Conservation (phyloP, 2,888 invertebrate genomes). For the Lysandra bellargus region DNA sequence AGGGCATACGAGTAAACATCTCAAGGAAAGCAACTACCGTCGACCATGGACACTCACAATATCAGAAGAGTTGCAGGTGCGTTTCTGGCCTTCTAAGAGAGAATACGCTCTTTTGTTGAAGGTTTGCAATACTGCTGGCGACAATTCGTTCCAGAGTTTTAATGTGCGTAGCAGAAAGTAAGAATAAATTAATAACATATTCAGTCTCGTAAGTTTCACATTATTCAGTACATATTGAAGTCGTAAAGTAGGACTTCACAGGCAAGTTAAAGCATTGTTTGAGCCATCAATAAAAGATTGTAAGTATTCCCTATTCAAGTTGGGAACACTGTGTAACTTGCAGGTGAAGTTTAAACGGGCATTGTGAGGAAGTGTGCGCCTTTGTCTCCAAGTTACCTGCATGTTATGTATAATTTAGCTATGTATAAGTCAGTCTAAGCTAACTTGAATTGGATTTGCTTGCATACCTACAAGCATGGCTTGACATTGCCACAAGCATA, state of each 20-base stretch:
- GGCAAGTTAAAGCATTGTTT: conserved; percentile 18
- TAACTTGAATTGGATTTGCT: background rate
- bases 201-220: too few relatives aligned
- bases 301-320: conserved; percentile 53
- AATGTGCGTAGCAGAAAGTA: too few relatives aligned
- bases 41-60: too few relatives aligned
- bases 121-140: too few relatives aligned
- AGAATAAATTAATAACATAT: background rate
- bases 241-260: background rate
- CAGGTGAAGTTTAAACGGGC: conserved; percentile 42
- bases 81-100: too few relatives aligned
- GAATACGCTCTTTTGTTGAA: too few relatives aligned
- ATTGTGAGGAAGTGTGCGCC: conserved; percentile 42
- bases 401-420: conserved; percentile 3
- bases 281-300: conserved; percentile 24
- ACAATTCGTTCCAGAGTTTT: too few relatives aligned
- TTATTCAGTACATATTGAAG: too few relatives aligned
- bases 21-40: too few relatives aligned
- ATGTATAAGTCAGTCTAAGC: background rate
- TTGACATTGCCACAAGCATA: background rate
- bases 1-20: too few relatives aligned
- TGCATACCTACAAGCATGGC: background rate
- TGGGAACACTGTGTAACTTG: conserved; percentile 45
- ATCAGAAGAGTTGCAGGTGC: too few relatives aligned
- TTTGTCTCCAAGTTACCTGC: conserved; percentile 35